Evolutionary conservation across 2,113 vertebrate genomes (phyloP).

Genomic region (Mugil cephalus): DNA sequence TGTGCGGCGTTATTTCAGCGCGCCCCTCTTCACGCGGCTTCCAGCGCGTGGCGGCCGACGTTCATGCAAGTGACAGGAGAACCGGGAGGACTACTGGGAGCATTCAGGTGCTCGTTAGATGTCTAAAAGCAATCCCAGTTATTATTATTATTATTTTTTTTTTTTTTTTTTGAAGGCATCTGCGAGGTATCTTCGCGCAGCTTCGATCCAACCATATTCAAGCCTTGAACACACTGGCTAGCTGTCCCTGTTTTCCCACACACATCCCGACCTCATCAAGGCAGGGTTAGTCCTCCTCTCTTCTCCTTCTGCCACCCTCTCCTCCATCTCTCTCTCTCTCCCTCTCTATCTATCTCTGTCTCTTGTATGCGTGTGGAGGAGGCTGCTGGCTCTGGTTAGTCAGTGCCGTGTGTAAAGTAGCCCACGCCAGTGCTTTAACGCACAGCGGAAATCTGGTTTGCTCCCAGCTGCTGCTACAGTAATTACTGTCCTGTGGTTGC

Average conservation of each 20-base stretch:
- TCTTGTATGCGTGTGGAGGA: conserved; percentile 80
- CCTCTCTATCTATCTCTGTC: conserved; percentile 67
- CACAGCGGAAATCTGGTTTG: conserved; percentile 94
- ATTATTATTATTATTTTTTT: too few species aligned
- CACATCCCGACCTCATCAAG: conserved; percentile 80
- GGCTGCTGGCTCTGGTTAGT: conserved; percentile 84
- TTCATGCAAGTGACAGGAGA: too few species aligned
- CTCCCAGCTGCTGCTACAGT: conserved; percentile 93
- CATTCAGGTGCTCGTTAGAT: too few species aligned
- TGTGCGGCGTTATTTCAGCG: conserved; percentile 53
- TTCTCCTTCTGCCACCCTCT: conserved; percentile 33
- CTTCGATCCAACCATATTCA: conserved; percentile 17
- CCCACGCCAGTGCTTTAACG: conserved; percentile 91
- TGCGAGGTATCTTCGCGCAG: conserved; percentile 11
- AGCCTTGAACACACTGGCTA: conserved; percentile 31
- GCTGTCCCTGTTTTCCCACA: conserved; percentile 59
- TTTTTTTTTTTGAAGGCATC: too few species aligned
- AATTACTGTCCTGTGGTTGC: conserved; percentile 95
- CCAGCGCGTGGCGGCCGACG: neutral
- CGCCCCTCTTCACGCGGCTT: conserved; percentile 49
- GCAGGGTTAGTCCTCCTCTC: conserved; percentile 72
- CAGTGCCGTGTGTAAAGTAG: conserved; percentile 90
- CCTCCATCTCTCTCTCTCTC: conserved; percentile 59
- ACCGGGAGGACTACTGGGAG: too few species aligned
- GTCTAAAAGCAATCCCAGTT: neutral